A percentile compares a stretch with the other conserved stretches of the same genome.
phyloP scores from a whole-genome alignment of 2,888 invertebrate genomes.

The Epistrophe grossulariae region DNA sequence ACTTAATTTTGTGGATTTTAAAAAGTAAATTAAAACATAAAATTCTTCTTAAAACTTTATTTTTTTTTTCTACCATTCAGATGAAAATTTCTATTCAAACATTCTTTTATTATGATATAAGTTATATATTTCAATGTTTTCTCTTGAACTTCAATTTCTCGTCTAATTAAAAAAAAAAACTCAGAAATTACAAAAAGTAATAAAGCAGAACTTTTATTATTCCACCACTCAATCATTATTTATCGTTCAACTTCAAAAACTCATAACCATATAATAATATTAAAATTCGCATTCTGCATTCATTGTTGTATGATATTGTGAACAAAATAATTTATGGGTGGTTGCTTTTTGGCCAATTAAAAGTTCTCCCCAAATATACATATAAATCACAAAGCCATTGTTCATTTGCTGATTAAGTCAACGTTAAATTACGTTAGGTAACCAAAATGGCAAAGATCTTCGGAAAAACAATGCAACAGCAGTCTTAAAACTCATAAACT shows the following conservation, averaged over 20 bases:
- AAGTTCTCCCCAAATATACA: slow-evolving; percentile 53
- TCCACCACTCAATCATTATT: slow-evolving; percentile 3
- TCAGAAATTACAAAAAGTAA: background rate
- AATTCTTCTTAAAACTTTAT: no score
- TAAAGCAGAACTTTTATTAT: background rate
- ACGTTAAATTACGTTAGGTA: slow-evolving; percentile 7
- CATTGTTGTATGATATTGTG: background rate
- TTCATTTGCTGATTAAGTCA: slow-evolving; percentile 50
- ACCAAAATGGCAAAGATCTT: slow-evolving; percentile 9
- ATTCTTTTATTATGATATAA: no score
- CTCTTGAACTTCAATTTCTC: background rate
- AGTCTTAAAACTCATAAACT: slow-evolving; percentile 43
- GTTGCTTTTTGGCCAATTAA: slow-evolving; percentile 53
- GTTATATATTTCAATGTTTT: background rate
- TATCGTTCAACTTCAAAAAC: slow-evolving; percentile 27
- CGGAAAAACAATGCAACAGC: background rate
- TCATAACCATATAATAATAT: slow-evolving; percentile 13
- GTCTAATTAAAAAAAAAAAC: background rate
- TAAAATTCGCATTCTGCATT: background rate
- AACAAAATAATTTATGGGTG: slow-evolving; percentile 41
- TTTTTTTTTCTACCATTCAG: no score
- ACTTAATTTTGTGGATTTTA: no score
- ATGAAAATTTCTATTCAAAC: no score
- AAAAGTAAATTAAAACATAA: no score
- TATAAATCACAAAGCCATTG: slow-evolving; percentile 57